Percentiles rank a stretch among this genome's conserved stretches.
These are phyloP conservation scores for zebrafish (Danio rerio) DNA, from an alignment of 2,113 vertebrate genomes.

Conservation along the genomic window DNA sequence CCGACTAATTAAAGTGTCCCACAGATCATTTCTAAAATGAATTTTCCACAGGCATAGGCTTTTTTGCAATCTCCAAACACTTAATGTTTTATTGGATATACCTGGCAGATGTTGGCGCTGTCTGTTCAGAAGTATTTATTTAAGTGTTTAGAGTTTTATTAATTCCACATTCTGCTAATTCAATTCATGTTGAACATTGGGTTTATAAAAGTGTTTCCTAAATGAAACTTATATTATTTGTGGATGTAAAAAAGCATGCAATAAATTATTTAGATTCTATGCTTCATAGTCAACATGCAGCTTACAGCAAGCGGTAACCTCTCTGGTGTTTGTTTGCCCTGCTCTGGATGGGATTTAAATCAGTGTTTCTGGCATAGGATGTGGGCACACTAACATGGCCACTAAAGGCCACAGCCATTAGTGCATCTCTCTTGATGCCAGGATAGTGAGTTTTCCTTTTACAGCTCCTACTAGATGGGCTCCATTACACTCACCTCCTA, in stretches of 20 bases:
- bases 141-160: slow-evolving; percentile 25
- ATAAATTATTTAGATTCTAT: too few species aligned
- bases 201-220: background rate
- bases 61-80: background rate
- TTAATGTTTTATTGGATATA: slow-evolving; percentile 18
- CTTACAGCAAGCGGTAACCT: too few species aligned
- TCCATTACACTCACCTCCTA: too few species aligned
- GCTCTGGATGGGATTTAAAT: too few species aligned
- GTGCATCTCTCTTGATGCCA: too few species aligned
- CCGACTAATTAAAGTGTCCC: background rate
- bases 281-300: too few species aligned
- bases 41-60: slow-evolving; percentile 10
- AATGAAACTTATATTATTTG: slow-evolving; percentile 11
- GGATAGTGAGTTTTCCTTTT: too few species aligned
- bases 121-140: background rate
- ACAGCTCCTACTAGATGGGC: too few species aligned
- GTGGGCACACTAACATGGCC: too few species aligned
- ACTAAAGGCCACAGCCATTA: too few species aligned
- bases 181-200: background rate
- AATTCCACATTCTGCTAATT: background rate
- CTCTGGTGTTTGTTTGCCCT: too few species aligned
- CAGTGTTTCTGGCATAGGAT: too few species aligned
- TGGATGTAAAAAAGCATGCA: background rate
- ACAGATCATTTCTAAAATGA: background rate
- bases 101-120: slow-evolving; percentile 2